Base-by-base conservation (phyloP, 2,888 invertebrate species). In the Lymantria dispar region DNA sequence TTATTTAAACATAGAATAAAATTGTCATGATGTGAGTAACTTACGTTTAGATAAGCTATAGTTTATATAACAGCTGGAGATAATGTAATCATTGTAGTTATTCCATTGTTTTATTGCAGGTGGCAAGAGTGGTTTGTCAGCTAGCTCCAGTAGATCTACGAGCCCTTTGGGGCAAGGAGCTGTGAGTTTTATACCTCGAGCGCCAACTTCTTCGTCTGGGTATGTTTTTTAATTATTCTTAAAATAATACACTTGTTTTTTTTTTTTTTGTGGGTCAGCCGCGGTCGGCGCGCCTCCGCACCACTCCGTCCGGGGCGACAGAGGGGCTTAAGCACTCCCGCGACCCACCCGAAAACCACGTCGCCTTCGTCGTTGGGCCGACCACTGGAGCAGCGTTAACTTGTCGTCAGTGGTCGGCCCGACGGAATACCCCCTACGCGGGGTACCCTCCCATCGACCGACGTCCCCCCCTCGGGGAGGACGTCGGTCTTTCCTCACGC, bases 121-220 rank as follows among this genome's bases (percentile, higher is more conserved):
- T 72, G 83, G 86, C 45, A 91, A 86, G 69, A 86, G 82, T 60
- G 91, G 87, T 37, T 71, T 91, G 48, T 92, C 92, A 43, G 88
- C 94, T 67, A 87, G 94, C 78, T 92, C 93, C 75, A 93, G 94
- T 80, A 83, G 95, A 68, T 91, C 92, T 33, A 91, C 93, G 68
- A 92, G 93, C 81, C 90, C 92, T 64, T 83, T 90, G 64, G 88
- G 91, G 55, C 91, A 91, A 64, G 87, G 89, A 44, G 80, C 80
- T 30, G 79, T 89, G 58, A 91, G 91, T 61, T 89, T 91, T 55
- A 90, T 91, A 76, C 91, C 92, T 37, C 78, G 92, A 52, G 90
- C 88, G 38, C 92, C 90, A n/a, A 90, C 92, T 42, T 92, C 93
- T 56, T 93, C 94, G 68, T 94, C 94, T 43, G 91, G 91, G 91